Evolutionary conservation across 2,113 vertebrate genomes (phyloP).

Genomic region (Lophura nycthemera): DNA sequence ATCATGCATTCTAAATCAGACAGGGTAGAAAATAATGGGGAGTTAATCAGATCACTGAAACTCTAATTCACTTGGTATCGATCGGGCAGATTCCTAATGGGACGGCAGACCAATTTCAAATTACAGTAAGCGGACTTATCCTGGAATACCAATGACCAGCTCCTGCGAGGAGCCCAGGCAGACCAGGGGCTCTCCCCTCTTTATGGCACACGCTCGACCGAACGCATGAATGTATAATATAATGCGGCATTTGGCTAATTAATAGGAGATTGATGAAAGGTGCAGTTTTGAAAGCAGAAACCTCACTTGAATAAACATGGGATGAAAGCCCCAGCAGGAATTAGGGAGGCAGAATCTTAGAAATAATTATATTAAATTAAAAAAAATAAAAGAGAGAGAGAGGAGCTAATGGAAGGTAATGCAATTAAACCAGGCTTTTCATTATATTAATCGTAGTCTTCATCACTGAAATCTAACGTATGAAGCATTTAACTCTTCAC

Average conservation of each 20-base stretch:
- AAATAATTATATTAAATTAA: constrained; percentile 38
- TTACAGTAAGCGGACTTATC: constrained; percentile 90
- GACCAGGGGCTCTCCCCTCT: constrained; percentile 55
- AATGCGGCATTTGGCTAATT: constrained; percentile 86
- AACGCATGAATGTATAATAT: constrained; percentile 72
- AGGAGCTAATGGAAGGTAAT: constrained; percentile 80
- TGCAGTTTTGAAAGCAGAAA: constrained; percentile 74
- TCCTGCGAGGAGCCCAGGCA: constrained; percentile 60
- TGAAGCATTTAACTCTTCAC: constrained; percentile 57
- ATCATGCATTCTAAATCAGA: constrained; percentile 91
- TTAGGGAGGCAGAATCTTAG: constrained; percentile 34
- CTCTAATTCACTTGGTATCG: constrained; percentile 97
- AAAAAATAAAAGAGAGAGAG: constrained; percentile 36
- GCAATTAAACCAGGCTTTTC: constrained; percentile 81
- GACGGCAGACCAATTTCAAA: constrained; percentile 89
- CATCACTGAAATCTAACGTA: constrained; percentile 66
- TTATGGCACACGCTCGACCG: constrained; percentile 24
- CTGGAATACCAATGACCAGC: constrained; percentile 86
- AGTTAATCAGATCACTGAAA: constrained; percentile 98
- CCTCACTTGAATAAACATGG: constrained; percentile 72
- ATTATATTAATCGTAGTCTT: constrained; percentile 82
- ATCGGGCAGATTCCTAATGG: constrained; percentile 92
- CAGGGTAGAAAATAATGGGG: constrained; percentile 92
- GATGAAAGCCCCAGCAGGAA: constrained; percentile 53
- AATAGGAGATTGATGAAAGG: constrained; percentile 83